Percentiles rank a stretch among this genome's conserved stretches.
Evolutionary conservation across 2,113 vertebrate genomes (phyloP).

Genomic region (Carlito syrichta): DNA sequence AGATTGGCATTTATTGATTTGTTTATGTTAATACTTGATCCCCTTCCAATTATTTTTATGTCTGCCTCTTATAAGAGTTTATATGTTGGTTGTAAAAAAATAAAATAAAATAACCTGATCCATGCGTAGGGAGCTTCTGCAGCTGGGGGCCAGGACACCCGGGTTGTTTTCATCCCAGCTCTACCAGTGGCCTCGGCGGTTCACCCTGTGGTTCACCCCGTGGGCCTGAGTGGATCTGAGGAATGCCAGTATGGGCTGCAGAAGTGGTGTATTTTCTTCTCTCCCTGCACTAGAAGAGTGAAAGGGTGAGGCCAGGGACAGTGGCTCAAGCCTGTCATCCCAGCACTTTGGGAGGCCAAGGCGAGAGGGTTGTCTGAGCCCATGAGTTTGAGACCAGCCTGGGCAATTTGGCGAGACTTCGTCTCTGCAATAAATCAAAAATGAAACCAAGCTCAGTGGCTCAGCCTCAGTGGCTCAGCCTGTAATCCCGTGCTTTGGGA

Average conservation of each 20-base stretch:
- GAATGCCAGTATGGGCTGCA: not conserved
- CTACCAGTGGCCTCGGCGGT: not conserved
- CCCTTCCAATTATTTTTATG: constrained; percentile 23
- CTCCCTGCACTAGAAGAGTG: not conserved
- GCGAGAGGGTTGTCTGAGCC: not conserved
- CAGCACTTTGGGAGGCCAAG: not conserved
- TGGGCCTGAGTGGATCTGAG: not conserved
- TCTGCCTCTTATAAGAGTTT: no score
- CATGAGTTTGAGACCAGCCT: not conserved
- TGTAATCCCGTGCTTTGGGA: not conserved
- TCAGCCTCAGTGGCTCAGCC: no score
- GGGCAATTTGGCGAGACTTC: no score
- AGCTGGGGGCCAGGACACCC: not conserved
- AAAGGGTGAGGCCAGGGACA: not conserved
- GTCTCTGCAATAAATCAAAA: not conserved
- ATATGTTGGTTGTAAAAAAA: not conserved
- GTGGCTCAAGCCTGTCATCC: no score
- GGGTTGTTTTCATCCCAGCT: not conserved
- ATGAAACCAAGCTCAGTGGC: not conserved
- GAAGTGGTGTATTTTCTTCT: not conserved
- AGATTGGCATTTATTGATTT: constrained; percentile 11
- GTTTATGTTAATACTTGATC: not conserved
- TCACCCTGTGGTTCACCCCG: not conserved
- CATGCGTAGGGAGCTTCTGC: not conserved
- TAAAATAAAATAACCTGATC: not conserved